Evolutionary conservation across 1,140 invertebrate species (phyloP), one percentile per base, ranked within the genome.

Genomic region (Pseudachorutes palmiensis): DNA sequence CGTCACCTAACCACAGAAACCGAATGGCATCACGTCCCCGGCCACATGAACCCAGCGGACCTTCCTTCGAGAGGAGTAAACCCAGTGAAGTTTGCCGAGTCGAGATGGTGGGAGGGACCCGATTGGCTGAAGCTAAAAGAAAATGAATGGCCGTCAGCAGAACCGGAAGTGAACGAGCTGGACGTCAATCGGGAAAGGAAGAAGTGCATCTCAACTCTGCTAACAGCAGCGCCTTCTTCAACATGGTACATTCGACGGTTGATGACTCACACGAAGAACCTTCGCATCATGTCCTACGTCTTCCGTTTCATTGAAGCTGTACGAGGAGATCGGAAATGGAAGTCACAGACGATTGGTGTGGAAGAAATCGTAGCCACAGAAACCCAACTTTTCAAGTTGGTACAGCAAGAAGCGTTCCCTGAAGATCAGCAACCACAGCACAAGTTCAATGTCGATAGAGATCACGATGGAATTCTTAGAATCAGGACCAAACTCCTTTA

Each of bases 21-120:
- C 1, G 66, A 68, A 22, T 66, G 65, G 65, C 33, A 36, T 1
- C 31, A 45, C 60, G 65, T 66, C 9, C 65, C 65, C 19, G 65
- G 65, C 5, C 1, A 1, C 22, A 16, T 22, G n/a, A 66, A 66
- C 24, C 65, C 65, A 26, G 65, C 65, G 12, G 65, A 66, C 24
- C 55, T 66, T 2, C 65, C 65, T 2, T 66, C 65, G 1, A n/a
- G 65, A 16, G 65, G 65, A 28, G 57, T 49, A n/a, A 61, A 1
- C 1, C n/a, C 65, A 45, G 5, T 2, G 16, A 26, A 66, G 41
- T 45, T 66, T 9, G 0, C 28, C 33, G 28, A 61, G 29, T 29
- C 14, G 1, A 3, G n/a, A 29, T 66, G 65, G 65, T 66, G 65
- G 57, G 55, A 59, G 65, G 58, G 65, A 61, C 57, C 58, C 0